A percentile compares a stretch with the other conserved stretches of the same genome.
Conservation (phyloP, 2,113 vertebrate genomes). For the Tor tambroides region DNA sequence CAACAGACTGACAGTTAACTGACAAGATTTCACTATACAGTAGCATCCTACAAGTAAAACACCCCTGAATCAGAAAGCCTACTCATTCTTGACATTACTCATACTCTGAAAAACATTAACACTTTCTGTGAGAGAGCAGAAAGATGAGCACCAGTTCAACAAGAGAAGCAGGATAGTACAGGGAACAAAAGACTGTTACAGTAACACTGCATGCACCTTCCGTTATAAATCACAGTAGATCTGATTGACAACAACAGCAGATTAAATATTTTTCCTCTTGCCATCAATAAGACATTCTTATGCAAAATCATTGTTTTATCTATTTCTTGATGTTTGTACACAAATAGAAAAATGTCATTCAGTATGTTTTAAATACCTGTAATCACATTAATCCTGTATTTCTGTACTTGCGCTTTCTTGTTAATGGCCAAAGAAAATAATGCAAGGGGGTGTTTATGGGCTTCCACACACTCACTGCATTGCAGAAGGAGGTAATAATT, state of each 20-base stretch:
- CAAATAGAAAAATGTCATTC: not conserved
- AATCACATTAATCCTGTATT: not conserved
- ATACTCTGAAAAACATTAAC: conserved; percentile 1
- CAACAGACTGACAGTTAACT: not conserved
- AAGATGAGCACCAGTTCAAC: not conserved
- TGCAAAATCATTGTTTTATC: not conserved
- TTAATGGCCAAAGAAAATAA: not conserved
- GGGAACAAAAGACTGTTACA: not conserved
- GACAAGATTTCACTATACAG: conserved; percentile 2
- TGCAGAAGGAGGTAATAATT: conserved; percentile 8
- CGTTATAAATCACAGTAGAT: not conserved
- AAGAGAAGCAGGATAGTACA: not conserved
- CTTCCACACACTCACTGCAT: not conserved
- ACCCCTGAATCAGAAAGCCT: not conserved
- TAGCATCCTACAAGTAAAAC: not conserved
- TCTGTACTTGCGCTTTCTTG: not conserved
- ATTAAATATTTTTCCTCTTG: not conserved
- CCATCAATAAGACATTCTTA: not conserved
- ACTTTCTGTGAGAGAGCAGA: not conserved
- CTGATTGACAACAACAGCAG: not conserved
- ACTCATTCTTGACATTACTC: conserved; percentile 9
- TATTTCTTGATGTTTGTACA: not conserved
- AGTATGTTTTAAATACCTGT: not conserved
- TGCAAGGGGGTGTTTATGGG: not conserved
- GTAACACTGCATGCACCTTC: not conserved